Evolutionary conservation across 2,888 invertebrate genomes (phyloP), one percentile per base, ranked within the genome.

Genomic region (Caradrina kadenii): DNA sequence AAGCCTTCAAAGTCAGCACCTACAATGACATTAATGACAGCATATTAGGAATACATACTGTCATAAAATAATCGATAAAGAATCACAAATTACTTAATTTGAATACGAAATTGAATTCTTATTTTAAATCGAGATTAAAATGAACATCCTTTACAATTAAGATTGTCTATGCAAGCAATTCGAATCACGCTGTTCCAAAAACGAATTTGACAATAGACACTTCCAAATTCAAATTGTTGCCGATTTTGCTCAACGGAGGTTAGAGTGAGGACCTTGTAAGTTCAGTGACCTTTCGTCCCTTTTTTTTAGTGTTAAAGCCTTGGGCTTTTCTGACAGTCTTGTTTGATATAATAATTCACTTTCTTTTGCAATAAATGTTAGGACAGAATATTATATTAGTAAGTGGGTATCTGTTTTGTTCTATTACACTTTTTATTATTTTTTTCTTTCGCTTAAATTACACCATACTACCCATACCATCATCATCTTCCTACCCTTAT

Each of bases 221-320:
- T 72, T 72, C 69, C 10, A 59, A 54, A 69, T 66, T 76, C 53
- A 69, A 69, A 76, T 76, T 22, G 48, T 42, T 54, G 48, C 42
- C 48, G 19, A 68, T 42, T 67, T 55, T 52, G 22, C 19, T 50
- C 49, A 48, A 48, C 19, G 15, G 42, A 65, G 48, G 42, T 35
- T 21, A 26, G 11, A 26, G 17, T 58, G 45, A 19, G 22, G 17
- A 63, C 48, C 35, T 64, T 53, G 26, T n/a, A 19, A 52, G 26
- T 50, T 56, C 56, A 53, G 13, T 26, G 61, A 61, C 31, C 22
- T 52, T 69, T 39, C 13, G 21, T 4, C 10, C 50, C 26, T 13
- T 50, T 55, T 52, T 50, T 61, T 60, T 0, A 49, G 15, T 69
- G 31, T 59, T 5, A 42, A 31, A 22, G 39, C 63, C 26, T 5